Evolutionary conservation across 2,797 vertebrate species (phyloP).

Genomic region (Acanthurus tractus): DNA sequence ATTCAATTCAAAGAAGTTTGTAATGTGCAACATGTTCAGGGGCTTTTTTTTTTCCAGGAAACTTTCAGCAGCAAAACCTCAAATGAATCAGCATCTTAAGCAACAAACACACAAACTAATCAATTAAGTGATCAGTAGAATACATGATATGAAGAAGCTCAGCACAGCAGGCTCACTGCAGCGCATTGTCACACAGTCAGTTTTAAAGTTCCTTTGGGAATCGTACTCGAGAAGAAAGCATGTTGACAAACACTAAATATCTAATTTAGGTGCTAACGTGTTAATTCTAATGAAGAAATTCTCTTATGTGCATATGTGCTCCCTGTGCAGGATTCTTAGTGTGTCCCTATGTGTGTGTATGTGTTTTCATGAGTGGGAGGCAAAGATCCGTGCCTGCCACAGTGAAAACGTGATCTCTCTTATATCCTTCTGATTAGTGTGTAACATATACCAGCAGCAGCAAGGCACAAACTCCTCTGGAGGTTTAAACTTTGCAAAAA

Average conservation of each 20-base stretch:
- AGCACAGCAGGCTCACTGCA: conserved; percentile 3
- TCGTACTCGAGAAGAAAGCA: conserved; percentile 22
- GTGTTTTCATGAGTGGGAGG: conserved; percentile 60
- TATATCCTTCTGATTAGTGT: conserved; percentile 71
- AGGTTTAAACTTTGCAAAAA: conserved; percentile 33
- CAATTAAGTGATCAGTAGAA: conserved; percentile 6
- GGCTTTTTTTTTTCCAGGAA: neutral
- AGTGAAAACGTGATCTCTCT: conserved; percentile 63
- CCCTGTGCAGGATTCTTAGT: conserved; percentile 16
- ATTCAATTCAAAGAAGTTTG: neutral
- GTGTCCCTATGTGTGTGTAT: conserved; percentile 26
- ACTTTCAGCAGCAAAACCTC: neutral
- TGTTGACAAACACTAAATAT: conserved; percentile 46
- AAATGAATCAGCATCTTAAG: neutral
- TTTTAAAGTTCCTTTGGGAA: conserved; percentile 31
- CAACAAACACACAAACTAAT: neutral
- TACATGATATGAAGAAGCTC: conserved; percentile 15
- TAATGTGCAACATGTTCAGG: neutral
- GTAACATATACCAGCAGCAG: conserved; percentile 52
- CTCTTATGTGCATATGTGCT: conserved; percentile 7
- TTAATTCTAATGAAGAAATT: conserved; percentile 47
- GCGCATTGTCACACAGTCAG: neutral
- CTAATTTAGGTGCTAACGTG: conserved; percentile 50
- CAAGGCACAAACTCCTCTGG: conserved; percentile 43
- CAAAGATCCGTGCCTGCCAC: conserved; percentile 43